Percentiles rank a stretch among this genome's conserved stretches.
Evolutionary conservation across 2,797 vertebrate species (phyloP).

Genomic region (Hafferia zeledoni): DNA sequence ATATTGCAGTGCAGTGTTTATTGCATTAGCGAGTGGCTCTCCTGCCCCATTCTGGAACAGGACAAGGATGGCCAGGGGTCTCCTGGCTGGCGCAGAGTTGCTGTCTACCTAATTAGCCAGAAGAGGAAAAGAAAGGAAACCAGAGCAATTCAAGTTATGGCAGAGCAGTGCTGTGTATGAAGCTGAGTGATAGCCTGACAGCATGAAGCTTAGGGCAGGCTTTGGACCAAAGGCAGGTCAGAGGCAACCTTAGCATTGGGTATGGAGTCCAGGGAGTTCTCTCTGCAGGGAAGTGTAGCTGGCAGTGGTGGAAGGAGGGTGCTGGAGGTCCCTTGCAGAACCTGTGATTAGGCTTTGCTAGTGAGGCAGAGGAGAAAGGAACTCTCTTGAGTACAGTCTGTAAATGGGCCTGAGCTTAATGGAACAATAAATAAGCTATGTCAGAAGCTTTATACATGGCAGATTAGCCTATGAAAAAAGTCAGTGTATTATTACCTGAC

Average conservation of each 20-base stretch:
- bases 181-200: not conserved
- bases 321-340: not conserved
- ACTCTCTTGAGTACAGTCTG: not conserved
- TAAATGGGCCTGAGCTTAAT: not conserved
- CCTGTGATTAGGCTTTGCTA: not conserved
- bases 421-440: not conserved
- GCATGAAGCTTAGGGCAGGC: not conserved
- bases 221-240: not conserved
- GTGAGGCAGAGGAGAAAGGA: not conserved
- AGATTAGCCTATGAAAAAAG: not conserved
- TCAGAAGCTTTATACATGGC: not conserved
- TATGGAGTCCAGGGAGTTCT: not conserved
- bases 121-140: not conserved
- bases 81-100: not conserved
- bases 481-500: not conserved
- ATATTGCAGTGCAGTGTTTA: not conserved
- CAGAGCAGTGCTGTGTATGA: not conserved
- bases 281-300: not conserved
- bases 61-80: not conserved
- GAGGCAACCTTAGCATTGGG: accelerated
- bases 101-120: not conserved
- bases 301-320: not conserved
- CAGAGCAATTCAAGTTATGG: accelerated
- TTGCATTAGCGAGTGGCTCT: not conserved
- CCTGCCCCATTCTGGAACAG: accelerated